Percentiles rank a stretch among this genome's conserved stretches.
phyloP scores from a whole-genome alignment of 2,113 vertebrate species.

The Tachuris rubrigastra region DNA sequence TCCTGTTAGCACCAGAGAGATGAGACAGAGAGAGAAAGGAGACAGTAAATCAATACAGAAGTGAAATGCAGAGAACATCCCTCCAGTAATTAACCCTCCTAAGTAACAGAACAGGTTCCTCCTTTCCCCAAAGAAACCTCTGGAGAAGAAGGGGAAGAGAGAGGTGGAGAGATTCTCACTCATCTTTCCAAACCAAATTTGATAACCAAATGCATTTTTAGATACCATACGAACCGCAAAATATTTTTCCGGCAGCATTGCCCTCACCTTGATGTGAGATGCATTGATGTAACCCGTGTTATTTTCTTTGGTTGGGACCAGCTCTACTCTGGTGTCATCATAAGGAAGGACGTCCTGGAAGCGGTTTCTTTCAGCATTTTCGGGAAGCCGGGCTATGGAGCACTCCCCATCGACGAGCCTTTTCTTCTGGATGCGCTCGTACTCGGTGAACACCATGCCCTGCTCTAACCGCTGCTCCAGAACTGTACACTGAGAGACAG shows the following conservation, averaged over 20 bases:
- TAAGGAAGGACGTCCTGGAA: slow-evolving; percentile 97
- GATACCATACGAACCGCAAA: background rate
- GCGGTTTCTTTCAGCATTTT: slow-evolving; percentile 91
- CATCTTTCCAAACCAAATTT: background rate
- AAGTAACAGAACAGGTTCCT: background rate
- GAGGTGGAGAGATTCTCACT: background rate
- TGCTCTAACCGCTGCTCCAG: slow-evolving; percentile 89
- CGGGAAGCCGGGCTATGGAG: slow-evolving; percentile 81
- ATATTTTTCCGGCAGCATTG: background rate
- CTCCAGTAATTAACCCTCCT: background rate
- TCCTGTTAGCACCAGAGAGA: background rate
- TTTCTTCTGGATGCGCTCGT: slow-evolving; percentile 86
- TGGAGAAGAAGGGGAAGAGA: background rate
- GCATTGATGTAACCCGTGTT: slow-evolving; percentile 98
- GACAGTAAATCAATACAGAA: background rate
- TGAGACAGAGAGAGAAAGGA: background rate
- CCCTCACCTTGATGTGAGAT: slow-evolving; percentile 88
- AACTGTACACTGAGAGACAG: slow-evolving; percentile 80
- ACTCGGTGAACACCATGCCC: slow-evolving; percentile 91
- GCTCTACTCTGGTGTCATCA: slow-evolving; percentile 89
- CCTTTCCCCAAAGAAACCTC: background rate
- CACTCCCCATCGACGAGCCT: slow-evolving; percentile 76
- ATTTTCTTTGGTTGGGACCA: slow-evolving; percentile 98
- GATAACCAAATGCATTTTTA: background rate
- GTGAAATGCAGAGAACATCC: background rate